Evolutionary conservation across 2,113 vertebrate species (phyloP), one percentile per base, ranked within the genome.

Genomic region (Ceuthmochares aereus): DNA sequence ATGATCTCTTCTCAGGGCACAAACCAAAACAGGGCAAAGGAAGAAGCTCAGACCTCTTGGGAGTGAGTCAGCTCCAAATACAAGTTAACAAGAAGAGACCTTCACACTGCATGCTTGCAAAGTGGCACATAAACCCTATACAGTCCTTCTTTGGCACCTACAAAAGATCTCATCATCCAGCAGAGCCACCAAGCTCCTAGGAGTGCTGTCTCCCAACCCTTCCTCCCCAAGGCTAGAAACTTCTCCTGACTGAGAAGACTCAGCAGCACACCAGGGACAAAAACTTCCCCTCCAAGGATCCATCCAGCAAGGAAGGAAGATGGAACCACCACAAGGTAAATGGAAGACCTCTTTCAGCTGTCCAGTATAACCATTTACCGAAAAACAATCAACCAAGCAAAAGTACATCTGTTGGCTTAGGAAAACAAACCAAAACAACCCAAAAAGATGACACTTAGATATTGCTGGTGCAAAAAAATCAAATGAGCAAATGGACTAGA

Each of bases 1-100:
- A 52, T 18, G 13, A 78, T 17, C 36, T 51, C 36, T 78, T 63
- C 32, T n/a, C 40, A 55, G 19, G 37, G 49, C n/a, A 80, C 29
- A 86, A 67, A 66, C 29, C 20, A 40, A 66, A 78, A 51, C 12
- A 63, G 1, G 0, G 10, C 32, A 47, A 64, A 56, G 14, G 59
- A 87, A 37, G 36, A 91, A 89, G 25, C 34, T 58, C 27, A 26
- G 67, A 26, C 2, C 0, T 0, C 0, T 2, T 47, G 84, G 56
- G 40, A 64, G 25, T 2, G 16, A 83, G 32, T 25, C 4, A 58
- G 54, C 75, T 86, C 54, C 54, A 76, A 55, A 72, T 36, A 30
- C 0, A 4, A 58, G 32, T 42, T 18, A 55, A 58, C 1, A 10
- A 55, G 77, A 83, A 67, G 18, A 68, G 85, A 68, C 3, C 22